These are phyloP conservation scores for Lamproptera curius DNA, from an alignment of 2,888 invertebrate genomes.

Conservation along the genomic window DNA sequence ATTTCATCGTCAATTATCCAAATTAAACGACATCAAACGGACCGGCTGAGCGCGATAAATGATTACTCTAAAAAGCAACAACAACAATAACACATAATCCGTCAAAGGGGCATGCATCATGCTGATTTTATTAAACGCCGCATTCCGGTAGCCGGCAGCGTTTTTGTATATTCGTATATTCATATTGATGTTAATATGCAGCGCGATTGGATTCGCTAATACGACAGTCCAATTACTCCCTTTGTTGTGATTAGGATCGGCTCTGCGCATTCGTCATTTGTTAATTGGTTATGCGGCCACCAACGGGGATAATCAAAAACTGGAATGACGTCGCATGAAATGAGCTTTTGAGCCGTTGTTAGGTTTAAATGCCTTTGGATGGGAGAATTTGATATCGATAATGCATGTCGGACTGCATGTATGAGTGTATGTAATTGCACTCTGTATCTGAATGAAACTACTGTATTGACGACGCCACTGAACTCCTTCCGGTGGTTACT, in stretches of 20 bases:
- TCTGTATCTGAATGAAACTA: too few relatives aligned
- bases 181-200: conserved; percentile 28
- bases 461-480: too few relatives aligned
- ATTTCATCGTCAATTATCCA: conserved; percentile 6
- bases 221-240: conserved; percentile 30
- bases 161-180: conserved; percentile 29
- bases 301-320: conserved; percentile 3
- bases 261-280: conserved; percentile 27
- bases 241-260: conserved; percentile 33
- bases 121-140: conserved; percentile 12
- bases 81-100: conserved; percentile 3
- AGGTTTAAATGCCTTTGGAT: neutral
- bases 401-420: too few relatives aligned
- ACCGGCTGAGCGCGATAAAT: neutral
- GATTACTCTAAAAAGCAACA: conserved; percentile 1
- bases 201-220: conserved; percentile 34
- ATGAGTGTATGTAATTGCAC: too few relatives aligned
- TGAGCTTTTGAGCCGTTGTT: neutral
- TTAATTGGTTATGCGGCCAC: conserved; percentile 18
- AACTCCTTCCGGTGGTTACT: too few relatives aligned
- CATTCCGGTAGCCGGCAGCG: conserved; percentile 12
- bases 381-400: too few relatives aligned
- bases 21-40: conserved; percentile 9
- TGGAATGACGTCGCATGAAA: conserved; percentile 2
- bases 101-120: conserved; percentile 14